Evolutionary conservation across 2,113 vertebrate species (phyloP).

Genomic region (Carollia perspicillata): DNA sequence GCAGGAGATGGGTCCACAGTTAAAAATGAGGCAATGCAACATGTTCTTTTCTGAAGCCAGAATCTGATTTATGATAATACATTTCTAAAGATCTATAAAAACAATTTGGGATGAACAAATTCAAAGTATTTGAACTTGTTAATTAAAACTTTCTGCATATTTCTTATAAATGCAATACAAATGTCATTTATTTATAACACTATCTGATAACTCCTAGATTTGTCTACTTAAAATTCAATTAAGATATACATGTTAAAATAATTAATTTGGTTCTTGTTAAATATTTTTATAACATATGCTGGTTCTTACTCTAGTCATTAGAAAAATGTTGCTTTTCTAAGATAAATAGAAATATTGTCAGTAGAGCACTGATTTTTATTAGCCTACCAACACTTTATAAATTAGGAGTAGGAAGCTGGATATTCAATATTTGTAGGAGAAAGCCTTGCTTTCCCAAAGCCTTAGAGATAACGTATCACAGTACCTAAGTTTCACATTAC

Average conservation of each 20-base stretch:
- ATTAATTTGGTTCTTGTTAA: not conserved
- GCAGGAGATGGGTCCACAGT: not conserved
- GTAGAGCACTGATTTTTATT: not conserved
- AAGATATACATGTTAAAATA: not conserved
- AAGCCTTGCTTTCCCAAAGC: not conserved
- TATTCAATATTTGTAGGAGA: not conserved
- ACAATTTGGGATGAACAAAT: not conserved
- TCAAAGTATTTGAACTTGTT: not conserved
- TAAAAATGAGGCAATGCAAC: not conserved
- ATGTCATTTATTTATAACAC: not conserved
- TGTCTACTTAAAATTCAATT: not conserved
- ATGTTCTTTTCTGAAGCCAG: not conserved
- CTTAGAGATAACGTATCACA: not conserved
- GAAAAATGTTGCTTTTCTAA: not conserved
- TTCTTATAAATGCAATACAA: not conserved
- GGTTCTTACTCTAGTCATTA: not conserved
- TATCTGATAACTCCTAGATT: not conserved
- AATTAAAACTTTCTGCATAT: not conserved
- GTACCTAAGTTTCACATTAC: not conserved
- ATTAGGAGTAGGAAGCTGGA: not conserved
- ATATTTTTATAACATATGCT: not conserved
- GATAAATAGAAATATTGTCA: not conserved
- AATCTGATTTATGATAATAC: not conserved
- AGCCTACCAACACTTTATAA: not conserved
- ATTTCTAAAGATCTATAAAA: not conserved